phyloP scores from a whole-genome alignment of 2,888 invertebrate genomes.

The Icerya purchasi region DNA sequence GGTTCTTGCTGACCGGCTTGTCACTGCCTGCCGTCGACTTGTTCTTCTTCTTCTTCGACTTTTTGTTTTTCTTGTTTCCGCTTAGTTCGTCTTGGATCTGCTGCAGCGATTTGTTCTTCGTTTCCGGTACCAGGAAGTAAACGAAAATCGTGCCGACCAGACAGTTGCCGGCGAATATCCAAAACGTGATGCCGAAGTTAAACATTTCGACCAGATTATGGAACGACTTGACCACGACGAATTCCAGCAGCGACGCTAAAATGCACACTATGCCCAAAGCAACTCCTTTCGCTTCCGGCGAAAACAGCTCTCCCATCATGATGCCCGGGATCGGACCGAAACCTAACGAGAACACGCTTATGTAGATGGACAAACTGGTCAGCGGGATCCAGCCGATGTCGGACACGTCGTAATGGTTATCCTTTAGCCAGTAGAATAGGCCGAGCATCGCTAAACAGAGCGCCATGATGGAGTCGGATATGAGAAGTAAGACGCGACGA shows the following conservation, averaged over 20 bases:
- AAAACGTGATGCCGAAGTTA: slow-evolving; percentile 14
- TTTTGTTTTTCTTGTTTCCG: slow-evolving; percentile 11
- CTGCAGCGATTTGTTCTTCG: slow-evolving; percentile 16
- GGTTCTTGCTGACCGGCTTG: no score
- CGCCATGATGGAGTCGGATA: slow-evolving; percentile 55
- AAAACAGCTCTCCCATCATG: slow-evolving; percentile 27
- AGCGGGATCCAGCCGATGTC: slow-evolving; percentile 24
- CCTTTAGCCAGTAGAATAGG: slow-evolving; percentile 34
- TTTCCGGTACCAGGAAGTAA: slow-evolving; percentile 17
- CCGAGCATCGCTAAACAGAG: slow-evolving; percentile 46
- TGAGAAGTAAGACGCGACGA: slow-evolving; percentile 49
- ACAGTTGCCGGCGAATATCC: slow-evolving; percentile 16
- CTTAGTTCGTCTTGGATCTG: slow-evolving; percentile 16
- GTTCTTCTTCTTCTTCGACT: slow-evolving; percentile 5
- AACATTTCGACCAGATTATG: slow-evolving; percentile 31
- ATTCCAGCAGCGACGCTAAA: slow-evolving; percentile 25
- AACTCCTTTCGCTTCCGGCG: slow-evolving; percentile 24
- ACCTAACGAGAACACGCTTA: slow-evolving; percentile 25
- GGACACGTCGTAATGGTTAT: slow-evolving; percentile 8
- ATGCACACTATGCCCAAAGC: slow-evolving; percentile 24
- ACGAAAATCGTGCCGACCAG: slow-evolving; percentile 16
- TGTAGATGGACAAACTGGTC: slow-evolving; percentile 23
- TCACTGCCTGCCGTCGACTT: not conserved
- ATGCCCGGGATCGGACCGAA: slow-evolving; percentile 28
- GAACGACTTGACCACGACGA: slow-evolving; percentile 29